Conservation (phyloP, 2,888 invertebrate genomes). For the Agrilus cyanescens region DNA sequence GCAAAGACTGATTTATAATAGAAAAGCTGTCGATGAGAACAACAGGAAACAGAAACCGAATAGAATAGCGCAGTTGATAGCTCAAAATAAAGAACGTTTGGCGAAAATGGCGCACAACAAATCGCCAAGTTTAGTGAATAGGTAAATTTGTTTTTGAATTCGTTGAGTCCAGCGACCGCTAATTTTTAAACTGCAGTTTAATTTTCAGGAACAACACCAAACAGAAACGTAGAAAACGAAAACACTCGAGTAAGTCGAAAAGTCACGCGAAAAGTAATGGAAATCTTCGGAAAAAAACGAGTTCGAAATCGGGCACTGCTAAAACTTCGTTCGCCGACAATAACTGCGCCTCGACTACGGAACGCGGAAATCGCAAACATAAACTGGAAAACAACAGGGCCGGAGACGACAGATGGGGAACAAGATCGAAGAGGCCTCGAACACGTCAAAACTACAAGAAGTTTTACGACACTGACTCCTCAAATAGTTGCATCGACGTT, state of each 20-base stretch:
- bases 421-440: conserved; percentile 22
- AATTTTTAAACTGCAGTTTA: not conserved
- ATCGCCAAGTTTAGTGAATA: conserved; percentile 32
- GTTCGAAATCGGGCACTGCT: conserved; percentile 6
- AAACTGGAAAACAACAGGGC: conserved; percentile 12
- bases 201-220: conserved; percentile 19
- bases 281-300: conserved; percentile 14
- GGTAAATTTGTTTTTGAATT: conserved; percentile 15
- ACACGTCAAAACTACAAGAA: conserved; percentile 25
- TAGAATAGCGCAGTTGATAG: conserved; percentile 60
- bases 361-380: conserved; percentile 11
- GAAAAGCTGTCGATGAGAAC: conserved; percentile 31
- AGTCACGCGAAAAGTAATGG: conserved; percentile 19
- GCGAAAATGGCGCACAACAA: conserved; percentile 50
- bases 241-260: conserved; percentile 20
- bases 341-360: conserved; percentile 4
- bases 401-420: conserved; percentile 10
- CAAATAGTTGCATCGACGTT: conserved; percentile 42
- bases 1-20: conserved; percentile 19
- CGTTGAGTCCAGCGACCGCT: not conserved
- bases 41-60: conserved; percentile 38
- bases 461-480: conserved; percentile 20
- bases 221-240: conserved; percentile 19
- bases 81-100: conserved; percentile 56
- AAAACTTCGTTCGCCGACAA: conserved; percentile 7